These are phyloP conservation scores for Endomychus coccineus DNA, from an alignment of 2,888 invertebrate genomes.

Conservation along the genomic window DNA sequence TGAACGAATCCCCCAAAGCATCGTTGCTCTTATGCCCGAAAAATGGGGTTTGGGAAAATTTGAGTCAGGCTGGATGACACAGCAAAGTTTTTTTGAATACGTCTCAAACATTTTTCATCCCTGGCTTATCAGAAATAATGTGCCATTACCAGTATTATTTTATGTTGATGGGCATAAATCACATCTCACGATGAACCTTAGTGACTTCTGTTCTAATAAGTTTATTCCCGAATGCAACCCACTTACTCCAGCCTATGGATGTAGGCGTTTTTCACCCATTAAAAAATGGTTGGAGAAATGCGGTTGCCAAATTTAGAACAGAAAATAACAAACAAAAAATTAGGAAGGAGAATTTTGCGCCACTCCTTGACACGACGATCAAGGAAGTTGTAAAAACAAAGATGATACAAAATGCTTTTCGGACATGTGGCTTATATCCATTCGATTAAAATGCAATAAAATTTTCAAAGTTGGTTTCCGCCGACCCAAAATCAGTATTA, in stretches of 20 bases:
- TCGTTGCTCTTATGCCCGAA: too few relatives aligned
- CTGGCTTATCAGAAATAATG: too few relatives aligned
- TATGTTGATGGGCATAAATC: constrained; percentile 10
- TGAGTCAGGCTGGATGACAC: too few relatives aligned
- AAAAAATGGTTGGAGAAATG: constrained; percentile 12
- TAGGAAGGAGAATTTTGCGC: constrained; percentile 10
- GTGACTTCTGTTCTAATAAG: constrained; percentile 8
- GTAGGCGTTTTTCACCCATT: constrained; percentile 9
- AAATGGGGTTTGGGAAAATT: too few relatives aligned
- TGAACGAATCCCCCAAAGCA: too few relatives aligned
- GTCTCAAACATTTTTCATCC: too few relatives aligned
- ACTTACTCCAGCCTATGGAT: constrained; percentile 11
- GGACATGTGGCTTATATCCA: constrained; percentile 9
- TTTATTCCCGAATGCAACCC: constrained; percentile 9
- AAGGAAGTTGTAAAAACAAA: constrained; percentile 4
- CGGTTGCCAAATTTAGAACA: constrained; percentile 7
- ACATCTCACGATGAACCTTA: constrained; percentile 11
- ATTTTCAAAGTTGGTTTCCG: constrained; percentile 2
- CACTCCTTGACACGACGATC: constrained; percentile 6
- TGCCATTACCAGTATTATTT: too few relatives aligned
- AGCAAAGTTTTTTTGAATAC: too few relatives aligned
- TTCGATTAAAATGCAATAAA: too few relatives aligned
- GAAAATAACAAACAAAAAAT: constrained; percentile 8
- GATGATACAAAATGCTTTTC: constrained; percentile 6
- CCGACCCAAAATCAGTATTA: too few relatives aligned